These are phyloP conservation scores for Syrphus vitripennis DNA, from an alignment of 2,888 invertebrate genomes.

Conservation along the genomic window DNA sequence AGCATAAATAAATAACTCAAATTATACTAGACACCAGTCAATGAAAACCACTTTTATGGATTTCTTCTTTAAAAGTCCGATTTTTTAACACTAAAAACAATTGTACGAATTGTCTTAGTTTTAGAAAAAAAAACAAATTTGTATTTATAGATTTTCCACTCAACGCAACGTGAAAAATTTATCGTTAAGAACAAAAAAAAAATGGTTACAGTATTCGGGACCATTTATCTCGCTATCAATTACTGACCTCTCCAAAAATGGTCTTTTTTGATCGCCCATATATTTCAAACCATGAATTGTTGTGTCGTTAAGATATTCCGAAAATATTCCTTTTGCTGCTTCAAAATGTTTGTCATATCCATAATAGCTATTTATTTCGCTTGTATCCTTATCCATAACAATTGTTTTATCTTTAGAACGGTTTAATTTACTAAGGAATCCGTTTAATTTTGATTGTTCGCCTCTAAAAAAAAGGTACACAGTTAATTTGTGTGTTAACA, in stretches of 20 bases:
- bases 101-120: no score
- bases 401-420: background rate
- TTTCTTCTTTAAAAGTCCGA: no score
- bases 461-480: background rate
- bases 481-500: no score
- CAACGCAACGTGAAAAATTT: no score
- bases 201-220: background rate
- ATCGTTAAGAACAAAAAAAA: no score
- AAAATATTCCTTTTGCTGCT: constrained; percentile 27
- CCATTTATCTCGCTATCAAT: background rate
- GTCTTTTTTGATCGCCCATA: constrained; percentile 80
- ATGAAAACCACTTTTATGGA: no score
- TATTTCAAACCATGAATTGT: constrained; percentile 84
- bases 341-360: background rate
- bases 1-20: no score
- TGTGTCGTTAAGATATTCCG: constrained; percentile 74
- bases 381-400: background rate
- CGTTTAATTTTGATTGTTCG: background rate
- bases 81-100: no score
- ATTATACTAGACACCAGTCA: no score
- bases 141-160: no score
- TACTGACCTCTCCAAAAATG: constrained; percentile 34
- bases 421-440: background rate
- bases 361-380: background rate
- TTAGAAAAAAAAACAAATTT: no score